Base-by-base conservation (phyloP, 2,888 invertebrate species). In the Neoitamus cyanurus region DNA sequence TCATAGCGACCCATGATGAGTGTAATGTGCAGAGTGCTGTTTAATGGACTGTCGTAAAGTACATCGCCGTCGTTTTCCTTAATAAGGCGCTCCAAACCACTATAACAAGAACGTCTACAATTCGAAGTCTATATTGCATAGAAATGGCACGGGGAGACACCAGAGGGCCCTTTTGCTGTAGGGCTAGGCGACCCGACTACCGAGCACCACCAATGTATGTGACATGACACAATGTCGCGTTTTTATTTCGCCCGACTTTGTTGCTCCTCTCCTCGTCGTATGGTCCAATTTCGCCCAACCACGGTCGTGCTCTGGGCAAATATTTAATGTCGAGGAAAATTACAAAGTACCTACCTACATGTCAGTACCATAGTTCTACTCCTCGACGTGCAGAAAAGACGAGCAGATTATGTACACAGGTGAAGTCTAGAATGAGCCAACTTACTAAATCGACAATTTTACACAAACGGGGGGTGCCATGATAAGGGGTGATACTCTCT, bases 1-100 rank as follows among this genome's bases (percentile, higher is more conserved):
- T 73, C 73, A 15, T 34, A 30, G 36, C 6, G 20, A 15, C 5
- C 36, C 36, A 28, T 31, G 48, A 58, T 48, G 78, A 78, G 46
- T 15, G 78, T 78, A 78, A 78, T 78, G 78, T 78, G 48, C 78
- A 28, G 78, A 78, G 78, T 78, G 48, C 82, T 82, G 82, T 68
- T 82, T 82, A 82, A 82, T 82, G 82, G 82, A 69, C 82, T 37
- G 37, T 69, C 82, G 69, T 82, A 82, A 82, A 82, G 82, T 82
- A 82, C 82, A 82, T 69, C 37, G 68, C 28, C 34, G 82, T 36
- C 82, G 37, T 69, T 82, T 82, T 36, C 82, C 69, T 82, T 82
- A 82, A 82, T 69, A 82, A 82, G 82, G 69, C 68, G 36, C 36
- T 82, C 37, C 68, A 36, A 69, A 82, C 37, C 69, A 28, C n/a